Evolutionary conservation across 2,113 vertebrate species (phyloP).

Genomic region (Anoura caudifer): DNA sequence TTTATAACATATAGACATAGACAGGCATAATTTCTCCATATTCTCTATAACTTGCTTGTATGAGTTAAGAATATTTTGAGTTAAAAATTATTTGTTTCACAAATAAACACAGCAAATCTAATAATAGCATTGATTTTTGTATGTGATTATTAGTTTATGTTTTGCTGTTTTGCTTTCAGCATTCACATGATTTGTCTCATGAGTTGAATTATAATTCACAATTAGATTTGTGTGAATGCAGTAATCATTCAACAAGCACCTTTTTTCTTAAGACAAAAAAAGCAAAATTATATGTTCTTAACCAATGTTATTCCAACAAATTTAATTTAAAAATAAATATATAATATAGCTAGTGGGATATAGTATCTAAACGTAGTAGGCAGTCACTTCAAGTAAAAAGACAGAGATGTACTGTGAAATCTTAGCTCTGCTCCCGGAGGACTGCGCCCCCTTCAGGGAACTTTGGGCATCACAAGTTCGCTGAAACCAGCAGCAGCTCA

Average conservation of each 20-base stretch:
- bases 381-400: background rate
- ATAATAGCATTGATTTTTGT: background rate
- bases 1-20: background rate
- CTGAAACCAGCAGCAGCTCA: background rate
- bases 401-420: background rate
- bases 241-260: background rate
- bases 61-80: background rate
- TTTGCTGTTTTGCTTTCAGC: background rate
- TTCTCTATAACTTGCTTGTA: background rate
- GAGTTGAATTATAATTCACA: background rate
- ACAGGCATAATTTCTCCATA: background rate
- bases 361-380: background rate
- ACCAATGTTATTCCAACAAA: background rate
- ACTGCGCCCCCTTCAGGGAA: background rate
- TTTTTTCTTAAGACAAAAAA: background rate
- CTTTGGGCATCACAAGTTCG: background rate
- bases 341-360: background rate
- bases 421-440: too few relatives aligned
- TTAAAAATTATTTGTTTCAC: background rate
- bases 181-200: background rate
- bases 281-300: background rate
- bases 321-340: background rate
- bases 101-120: background rate
- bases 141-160: background rate
- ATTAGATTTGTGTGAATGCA: background rate